Conservation (phyloP, 2,113 vertebrate species). For the Hystrix brachyura region DNA sequence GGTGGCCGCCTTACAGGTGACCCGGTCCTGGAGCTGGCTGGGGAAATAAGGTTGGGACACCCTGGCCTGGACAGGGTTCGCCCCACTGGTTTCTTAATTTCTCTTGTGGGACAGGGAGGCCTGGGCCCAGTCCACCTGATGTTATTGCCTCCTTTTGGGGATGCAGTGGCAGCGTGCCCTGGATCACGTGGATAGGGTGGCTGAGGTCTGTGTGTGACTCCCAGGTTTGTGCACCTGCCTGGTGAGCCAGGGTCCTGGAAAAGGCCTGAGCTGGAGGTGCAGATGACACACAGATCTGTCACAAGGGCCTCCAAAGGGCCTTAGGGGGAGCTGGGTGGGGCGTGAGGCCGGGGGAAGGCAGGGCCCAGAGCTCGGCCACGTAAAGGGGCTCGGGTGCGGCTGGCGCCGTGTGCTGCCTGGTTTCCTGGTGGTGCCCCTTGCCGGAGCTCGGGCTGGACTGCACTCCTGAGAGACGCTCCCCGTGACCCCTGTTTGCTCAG, state of each 20-base stretch:
- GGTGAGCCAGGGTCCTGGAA: background rate
- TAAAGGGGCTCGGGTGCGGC: rapidly evolving
- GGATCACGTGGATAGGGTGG: background rate
- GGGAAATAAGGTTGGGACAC: background rate
- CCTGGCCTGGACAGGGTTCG: too few relatives aligned
- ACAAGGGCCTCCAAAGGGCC: background rate
- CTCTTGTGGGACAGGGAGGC: background rate
- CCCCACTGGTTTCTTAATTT: background rate
- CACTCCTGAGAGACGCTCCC: background rate
- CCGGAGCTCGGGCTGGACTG: background rate
- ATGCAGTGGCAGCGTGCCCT: background rate
- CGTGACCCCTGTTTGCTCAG: background rate
- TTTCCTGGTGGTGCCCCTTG: background rate
- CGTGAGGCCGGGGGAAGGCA: rapidly evolving
- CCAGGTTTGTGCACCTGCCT: background rate
- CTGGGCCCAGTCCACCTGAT: background rate
- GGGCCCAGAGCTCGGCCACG: background rate
- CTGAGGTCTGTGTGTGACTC: background rate
- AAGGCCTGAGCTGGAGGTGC: background rate
- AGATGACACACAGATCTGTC: background rate
- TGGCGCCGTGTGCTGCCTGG: background rate
- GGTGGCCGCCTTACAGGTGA: background rate
- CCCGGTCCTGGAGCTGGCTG: background rate
- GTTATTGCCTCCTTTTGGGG: background rate
- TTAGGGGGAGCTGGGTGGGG: rapidly evolving